These are phyloP conservation scores for Tetragnatha montana DNA, from an alignment of 2,888 invertebrate genomes.

Conservation along the genomic window DNA sequence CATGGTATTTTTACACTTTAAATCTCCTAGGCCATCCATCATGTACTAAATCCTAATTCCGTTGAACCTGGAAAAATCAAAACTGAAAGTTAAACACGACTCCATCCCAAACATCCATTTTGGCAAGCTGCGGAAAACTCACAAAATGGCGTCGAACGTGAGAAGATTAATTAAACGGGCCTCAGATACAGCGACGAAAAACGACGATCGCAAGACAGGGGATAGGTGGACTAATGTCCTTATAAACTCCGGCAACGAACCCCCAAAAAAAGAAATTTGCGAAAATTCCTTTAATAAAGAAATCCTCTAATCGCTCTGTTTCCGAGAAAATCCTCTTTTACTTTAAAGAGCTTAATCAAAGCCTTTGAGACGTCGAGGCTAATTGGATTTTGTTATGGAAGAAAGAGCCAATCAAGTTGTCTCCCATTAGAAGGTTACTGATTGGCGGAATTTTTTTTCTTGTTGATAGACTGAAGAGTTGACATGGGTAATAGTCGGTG, in stretches of 20 bases:
- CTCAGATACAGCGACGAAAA: not conserved
- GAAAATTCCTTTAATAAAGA: conserved; percentile 35
- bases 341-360: conserved; percentile 55
- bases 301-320: conserved; percentile 47
- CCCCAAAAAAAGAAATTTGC: not conserved
- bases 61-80: not conserved
- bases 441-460: not conserved
- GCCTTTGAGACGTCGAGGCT: conserved; percentile 22
- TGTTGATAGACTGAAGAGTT: not conserved
- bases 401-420: conserved; percentile 39
- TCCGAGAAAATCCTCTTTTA: conserved; percentile 58
- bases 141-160: not conserved
- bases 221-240: not conserved
- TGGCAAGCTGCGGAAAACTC: not conserved
- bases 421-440: not conserved
- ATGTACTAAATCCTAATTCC: not conserved
- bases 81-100: not conserved
- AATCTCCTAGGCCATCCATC: too few relatives aligned
- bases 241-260: not conserved
- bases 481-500: not conserved
- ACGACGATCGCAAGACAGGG: not conserved
- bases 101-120: not conserved
- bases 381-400: conserved; percentile 37
- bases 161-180: conserved; percentile 21
- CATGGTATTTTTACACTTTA: too few relatives aligned